phyloP scores from a whole-genome alignment of 1,140 invertebrate genomes.

The Atopsyche davidsoni region DNA sequence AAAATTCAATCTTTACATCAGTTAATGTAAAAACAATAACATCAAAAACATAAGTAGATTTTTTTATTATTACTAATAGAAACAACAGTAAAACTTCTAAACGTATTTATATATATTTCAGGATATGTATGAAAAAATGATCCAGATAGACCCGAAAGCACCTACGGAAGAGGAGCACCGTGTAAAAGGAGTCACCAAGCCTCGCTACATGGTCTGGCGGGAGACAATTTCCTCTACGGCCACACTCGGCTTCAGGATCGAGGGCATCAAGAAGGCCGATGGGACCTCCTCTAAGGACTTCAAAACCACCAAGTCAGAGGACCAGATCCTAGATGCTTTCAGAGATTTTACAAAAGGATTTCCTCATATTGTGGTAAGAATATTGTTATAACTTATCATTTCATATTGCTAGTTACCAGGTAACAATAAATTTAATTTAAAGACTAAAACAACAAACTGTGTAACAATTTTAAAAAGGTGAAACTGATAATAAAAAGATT shows the following conservation, averaged over 20 bases:
- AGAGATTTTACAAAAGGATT: constrained; percentile 76
- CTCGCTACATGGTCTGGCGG: constrained; percentile 95
- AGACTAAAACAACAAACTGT: too few species aligned
- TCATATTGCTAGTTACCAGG: not conserved
- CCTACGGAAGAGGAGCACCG: constrained; percentile 86
- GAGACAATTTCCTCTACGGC: constrained; percentile 96
- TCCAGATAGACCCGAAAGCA: constrained; percentile 85
- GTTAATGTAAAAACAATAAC: too few species aligned
- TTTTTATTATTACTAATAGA: too few species aligned
- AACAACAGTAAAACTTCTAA: too few species aligned
- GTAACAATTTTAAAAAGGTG: too few species aligned
- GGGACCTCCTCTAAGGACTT: constrained; percentile 91
- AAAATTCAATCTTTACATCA: too few species aligned
- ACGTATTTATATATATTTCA: constrained; percentile 35
- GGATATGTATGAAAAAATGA: constrained; percentile 99
- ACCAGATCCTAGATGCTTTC: constrained; percentile 76
- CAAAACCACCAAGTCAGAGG: constrained; percentile 86
- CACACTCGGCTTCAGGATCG: constrained; percentile 91
- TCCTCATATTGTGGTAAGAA: constrained; percentile 63
- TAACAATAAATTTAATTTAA: too few species aligned
- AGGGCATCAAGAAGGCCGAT: constrained; percentile 86
- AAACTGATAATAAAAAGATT: too few species aligned
- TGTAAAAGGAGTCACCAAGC: constrained; percentile 88
- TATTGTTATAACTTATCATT: not conserved
- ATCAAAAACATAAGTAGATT: too few species aligned